Conservation (phyloP, 2,113 vertebrate genomes). For the Serilophus lunatus region DNA sequence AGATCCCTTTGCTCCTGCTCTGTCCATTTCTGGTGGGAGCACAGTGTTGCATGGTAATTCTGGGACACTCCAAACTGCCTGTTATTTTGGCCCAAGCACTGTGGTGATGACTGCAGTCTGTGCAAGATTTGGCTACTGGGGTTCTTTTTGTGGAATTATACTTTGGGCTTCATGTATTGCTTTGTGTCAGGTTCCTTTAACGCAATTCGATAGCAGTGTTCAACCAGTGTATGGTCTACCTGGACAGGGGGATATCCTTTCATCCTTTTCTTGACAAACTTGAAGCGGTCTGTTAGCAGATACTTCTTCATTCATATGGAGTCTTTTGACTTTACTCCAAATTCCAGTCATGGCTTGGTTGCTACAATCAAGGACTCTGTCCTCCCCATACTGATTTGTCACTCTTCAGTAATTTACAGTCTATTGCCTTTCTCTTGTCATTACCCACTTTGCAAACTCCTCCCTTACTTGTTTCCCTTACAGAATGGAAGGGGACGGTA, state of each 20-base stretch:
- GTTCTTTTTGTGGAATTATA: background rate
- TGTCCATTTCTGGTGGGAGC: background rate
- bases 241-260: background rate
- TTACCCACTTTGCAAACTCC: background rate
- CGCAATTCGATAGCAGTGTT: background rate
- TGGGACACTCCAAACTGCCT: background rate
- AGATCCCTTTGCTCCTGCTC: background rate
- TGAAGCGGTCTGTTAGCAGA: background rate
- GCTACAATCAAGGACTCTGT: background rate
- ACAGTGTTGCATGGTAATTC: background rate
- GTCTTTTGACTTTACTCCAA: background rate
- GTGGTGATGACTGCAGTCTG: background rate
- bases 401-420: background rate
- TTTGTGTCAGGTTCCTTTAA: background rate
- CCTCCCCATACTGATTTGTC: background rate
- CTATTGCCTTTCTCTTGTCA: background rate
- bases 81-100: background rate
- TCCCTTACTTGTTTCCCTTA: background rate
- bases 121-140: background rate
- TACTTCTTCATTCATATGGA: background rate
- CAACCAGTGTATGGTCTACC: accelerated
- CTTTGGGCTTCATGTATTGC: background rate
- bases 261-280: background rate
- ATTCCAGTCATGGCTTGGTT: background rate
- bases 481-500: accelerated